Evolutionary conservation across 2,113 vertebrate species (phyloP).

Genomic region (Tetraodon nigroviridis): DNA sequence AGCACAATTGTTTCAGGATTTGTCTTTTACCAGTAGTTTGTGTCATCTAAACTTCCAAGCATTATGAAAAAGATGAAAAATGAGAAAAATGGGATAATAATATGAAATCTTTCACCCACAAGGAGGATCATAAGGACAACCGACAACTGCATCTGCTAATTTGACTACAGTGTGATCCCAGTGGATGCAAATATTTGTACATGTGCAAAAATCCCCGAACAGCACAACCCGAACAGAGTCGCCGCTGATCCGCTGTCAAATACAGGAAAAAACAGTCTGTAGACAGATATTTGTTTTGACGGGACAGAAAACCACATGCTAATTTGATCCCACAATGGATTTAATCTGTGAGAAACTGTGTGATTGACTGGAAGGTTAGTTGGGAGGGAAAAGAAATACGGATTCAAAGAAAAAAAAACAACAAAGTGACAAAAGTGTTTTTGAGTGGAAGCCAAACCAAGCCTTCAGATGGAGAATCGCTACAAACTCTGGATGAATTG

Average conservation of each 20-base stretch:
- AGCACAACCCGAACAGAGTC: conserved; percentile 34
- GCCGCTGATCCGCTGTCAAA: conserved; percentile 54
- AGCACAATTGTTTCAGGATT: too few species aligned
- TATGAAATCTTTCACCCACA: conserved; percentile 24
- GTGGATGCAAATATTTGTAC: conserved; percentile 15
- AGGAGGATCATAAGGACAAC: conserved; percentile 23
- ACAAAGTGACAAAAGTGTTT: conserved; percentile 24
- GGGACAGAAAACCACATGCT: conserved; percentile 51
- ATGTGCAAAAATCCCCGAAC: conserved; percentile 15
- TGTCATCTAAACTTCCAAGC: too few species aligned
- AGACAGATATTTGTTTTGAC: conserved; percentile 65
- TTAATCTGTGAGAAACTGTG: conserved; percentile 41
- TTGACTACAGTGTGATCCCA: conserved; percentile 26
- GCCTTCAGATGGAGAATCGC: not conserved
- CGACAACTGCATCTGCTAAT: conserved; percentile 19
- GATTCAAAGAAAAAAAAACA: conserved; percentile 36
- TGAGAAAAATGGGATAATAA: conserved; percentile 23
- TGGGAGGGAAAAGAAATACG: conserved; percentile 8
- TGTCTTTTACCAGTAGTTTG: too few species aligned
- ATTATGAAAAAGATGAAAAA: not conserved
- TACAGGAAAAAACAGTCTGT: conserved; percentile 56
- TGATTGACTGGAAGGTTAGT: conserved; percentile 49
- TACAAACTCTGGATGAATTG: conserved; percentile 12
- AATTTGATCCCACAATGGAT: conserved; percentile 52
- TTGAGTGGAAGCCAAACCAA: conserved; percentile 11